phyloP scores from a whole-genome alignment of 2,888 invertebrate genomes.

The Metallyticus violacea region DNA sequence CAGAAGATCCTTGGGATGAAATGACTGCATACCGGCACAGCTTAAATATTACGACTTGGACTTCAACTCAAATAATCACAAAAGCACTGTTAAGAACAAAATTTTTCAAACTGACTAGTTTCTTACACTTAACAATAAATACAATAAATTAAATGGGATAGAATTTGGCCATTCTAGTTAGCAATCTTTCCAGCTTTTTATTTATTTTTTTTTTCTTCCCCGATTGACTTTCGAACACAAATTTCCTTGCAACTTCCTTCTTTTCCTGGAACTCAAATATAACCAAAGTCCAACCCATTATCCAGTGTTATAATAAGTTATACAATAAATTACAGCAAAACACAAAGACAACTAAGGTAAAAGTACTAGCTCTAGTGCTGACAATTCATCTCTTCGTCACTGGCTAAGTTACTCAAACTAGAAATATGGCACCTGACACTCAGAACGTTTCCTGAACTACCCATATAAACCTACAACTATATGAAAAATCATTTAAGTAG shows the following conservation, averaged over 20 bases:
- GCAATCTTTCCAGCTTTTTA: slow-evolving; percentile 34
- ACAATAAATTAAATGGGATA: slow-evolving; percentile 37
- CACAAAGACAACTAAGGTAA: slow-evolving; percentile 37
- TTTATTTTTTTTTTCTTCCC: background rate
- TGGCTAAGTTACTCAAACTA: slow-evolving; percentile 35
- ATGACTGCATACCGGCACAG: slow-evolving; percentile 32
- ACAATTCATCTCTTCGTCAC: slow-evolving; percentile 27
- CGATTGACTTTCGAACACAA: slow-evolving; percentile 33
- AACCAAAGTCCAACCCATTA: slow-evolving; percentile 40
- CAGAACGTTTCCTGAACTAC: slow-evolving; percentile 36
- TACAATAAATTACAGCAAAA: slow-evolving; percentile 36
- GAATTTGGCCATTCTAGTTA: slow-evolving; percentile 38
- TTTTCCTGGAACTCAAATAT: slow-evolving; percentile 35
- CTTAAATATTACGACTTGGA: slow-evolving; percentile 29
- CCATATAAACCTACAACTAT: slow-evolving; percentile 38
- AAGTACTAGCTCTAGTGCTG: slow-evolving; percentile 34
- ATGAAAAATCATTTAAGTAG: slow-evolving; percentile 37
- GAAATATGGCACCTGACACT: slow-evolving; percentile 36
- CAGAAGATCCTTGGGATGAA: slow-evolving; percentile 37
- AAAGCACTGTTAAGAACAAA: slow-evolving; percentile 34
- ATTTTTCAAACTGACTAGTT: slow-evolving; percentile 34
- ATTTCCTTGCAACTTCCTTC: slow-evolving; percentile 33
- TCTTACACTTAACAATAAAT: slow-evolving; percentile 36
- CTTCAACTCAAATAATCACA: slow-evolving; percentile 33
- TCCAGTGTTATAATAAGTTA: slow-evolving; percentile 33